phyloP scores from a whole-genome alignment of 2,888 invertebrate genomes.

The Achlya flavicornis region DNA sequence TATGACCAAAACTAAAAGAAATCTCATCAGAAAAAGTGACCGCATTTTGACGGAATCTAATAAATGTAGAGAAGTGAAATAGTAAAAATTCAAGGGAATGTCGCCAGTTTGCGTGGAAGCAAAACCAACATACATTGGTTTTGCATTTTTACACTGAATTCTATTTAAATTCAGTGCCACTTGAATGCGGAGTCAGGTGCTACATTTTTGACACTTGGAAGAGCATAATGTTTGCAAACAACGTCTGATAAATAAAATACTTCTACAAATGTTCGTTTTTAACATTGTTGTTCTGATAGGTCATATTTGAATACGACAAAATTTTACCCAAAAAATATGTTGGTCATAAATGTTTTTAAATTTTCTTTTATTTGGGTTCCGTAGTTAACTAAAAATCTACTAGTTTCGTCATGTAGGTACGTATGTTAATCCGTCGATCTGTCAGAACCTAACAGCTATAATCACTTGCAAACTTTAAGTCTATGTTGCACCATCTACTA shows the following conservation, averaged over 20 bases:
- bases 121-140: constrained; percentile 11
- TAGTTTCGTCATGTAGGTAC: too few relatives aligned
- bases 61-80: constrained; percentile 13
- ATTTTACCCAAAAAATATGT: too few relatives aligned
- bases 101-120: constrained; percentile 7
- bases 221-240: constrained; percentile 23
- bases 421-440: too few relatives aligned
- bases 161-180: constrained; percentile 37
- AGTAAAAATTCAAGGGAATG: constrained; percentile 13
- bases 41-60: constrained; percentile 11
- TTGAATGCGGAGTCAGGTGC: constrained; percentile 30
- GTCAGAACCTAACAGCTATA: too few relatives aligned
- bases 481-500: too few relatives aligned
- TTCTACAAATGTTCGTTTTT: background rate
- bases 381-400: too few relatives aligned
- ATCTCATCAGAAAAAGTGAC: constrained; percentile 3
- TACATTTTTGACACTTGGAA: constrained; percentile 34
- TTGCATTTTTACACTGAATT: constrained; percentile 20
- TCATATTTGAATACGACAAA: too few relatives aligned
- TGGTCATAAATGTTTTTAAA: too few relatives aligned
- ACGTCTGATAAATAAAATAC: background rate
- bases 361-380: too few relatives aligned
- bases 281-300: background rate
- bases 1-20: background rate
- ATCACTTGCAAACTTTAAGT: too few relatives aligned